phyloP scores from a whole-genome alignment of 1,140 invertebrate genomes.

The Drosophila leontia region DNA sequence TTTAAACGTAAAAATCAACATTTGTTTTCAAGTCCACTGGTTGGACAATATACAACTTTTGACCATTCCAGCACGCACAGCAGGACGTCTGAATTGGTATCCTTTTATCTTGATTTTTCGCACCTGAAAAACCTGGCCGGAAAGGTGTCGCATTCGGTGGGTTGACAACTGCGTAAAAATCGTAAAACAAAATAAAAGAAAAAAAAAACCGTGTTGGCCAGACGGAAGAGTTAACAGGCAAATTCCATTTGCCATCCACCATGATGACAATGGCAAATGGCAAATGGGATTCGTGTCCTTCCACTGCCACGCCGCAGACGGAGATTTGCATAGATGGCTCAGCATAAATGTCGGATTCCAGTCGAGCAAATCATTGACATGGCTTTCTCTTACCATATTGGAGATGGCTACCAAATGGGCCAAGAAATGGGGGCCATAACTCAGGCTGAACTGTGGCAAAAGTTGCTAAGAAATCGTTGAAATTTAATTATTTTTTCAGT shows the following conservation, averaged over 20 bases:
- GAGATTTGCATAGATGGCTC: constrained; percentile 65
- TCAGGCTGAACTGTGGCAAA: background rate
- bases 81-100: constrained; percentile 38
- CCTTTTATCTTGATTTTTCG: constrained; percentile 46
- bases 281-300: constrained; percentile 27
- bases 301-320: constrained; percentile 11
- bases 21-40: constrained; percentile 43
- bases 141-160: constrained; percentile 48
- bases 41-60: constrained; percentile 64
- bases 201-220: constrained; percentile 7
- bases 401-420: constrained; percentile 26
- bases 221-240: constrained; percentile 58
- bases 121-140: constrained; percentile 27
- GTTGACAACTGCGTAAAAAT: constrained; percentile 16
- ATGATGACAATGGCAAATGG: constrained; percentile 49
- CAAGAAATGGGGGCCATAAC: constrained; percentile 26
- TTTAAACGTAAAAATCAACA: constrained; percentile 46
- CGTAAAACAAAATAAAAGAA: constrained; percentile 2
- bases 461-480: background rate
- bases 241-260: constrained; percentile 53
- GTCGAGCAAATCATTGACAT: constrained; percentile 60
- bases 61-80: constrained; percentile 49
- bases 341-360: constrained; percentile 50
- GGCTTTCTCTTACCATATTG: background rate
- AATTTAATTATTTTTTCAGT: background rate